Evolutionary conservation across 2,888 invertebrate genomes (phyloP), one percentile per base, ranked within the genome.

Genomic region (Dryococelus australis): DNA sequence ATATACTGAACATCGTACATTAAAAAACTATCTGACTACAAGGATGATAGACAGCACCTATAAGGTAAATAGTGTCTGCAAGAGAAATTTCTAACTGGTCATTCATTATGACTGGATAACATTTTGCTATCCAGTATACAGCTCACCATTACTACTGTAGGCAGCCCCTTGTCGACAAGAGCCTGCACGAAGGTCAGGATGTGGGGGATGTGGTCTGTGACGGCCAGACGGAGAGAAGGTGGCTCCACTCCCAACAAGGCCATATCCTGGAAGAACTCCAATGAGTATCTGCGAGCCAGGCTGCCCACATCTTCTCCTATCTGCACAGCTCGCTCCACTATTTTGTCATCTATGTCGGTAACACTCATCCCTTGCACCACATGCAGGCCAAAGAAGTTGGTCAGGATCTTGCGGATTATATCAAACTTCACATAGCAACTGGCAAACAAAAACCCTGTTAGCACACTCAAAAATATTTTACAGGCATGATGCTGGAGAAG

Each of bases 271-370:
- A 97, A 96, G 92, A 98, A 99, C 91, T 97, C 97, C 65, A 94
- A 93, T 92, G 98, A 98, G 92, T 96, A 98, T 87, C 93, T 92
- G 87, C 94, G 94, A 0, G 96, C 93, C 2, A 97, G 89, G 35
- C 92, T 91, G 88, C 92, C 92, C 90, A 94, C 94, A 89, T 94
- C 93, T 28, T 94, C 92, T n/a, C 94, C 94, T 0, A 92, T 92
- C 90, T 94, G 94, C 10, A 93, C 92, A 0, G 96, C 94, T 91
- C 94, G 95, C 87, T 93, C 94, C 86, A 99, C 98, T 88, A 99
- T 98, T 93, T 99, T 99, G 92, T 99, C 98, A 92, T 99, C 99
- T 87, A 99, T 96, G 92, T 99, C 98, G 0, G 98, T 99, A 86
- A 99, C 95, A 87, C 98, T 97, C 97, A 98, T 97, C 0, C 97